Base-by-base conservation (phyloP, 2,888 invertebrate species). In the Iphiclides podalirius region DNA sequence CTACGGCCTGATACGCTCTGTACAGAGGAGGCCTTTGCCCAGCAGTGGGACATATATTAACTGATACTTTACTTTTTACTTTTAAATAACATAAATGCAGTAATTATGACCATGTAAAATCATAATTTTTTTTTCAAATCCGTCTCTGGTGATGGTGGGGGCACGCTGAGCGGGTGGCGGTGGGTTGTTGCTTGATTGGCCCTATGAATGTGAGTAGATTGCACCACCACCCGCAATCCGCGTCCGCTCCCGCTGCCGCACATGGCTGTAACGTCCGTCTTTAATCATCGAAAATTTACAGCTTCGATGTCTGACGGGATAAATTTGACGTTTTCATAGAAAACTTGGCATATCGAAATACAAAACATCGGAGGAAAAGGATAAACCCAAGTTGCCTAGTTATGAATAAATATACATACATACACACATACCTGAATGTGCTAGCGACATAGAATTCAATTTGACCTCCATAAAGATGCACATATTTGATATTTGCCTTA, bases 141-240 rank as follows among this genome's bases (percentile, higher is more conserved):
- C 82, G 67, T 28, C 62, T 64, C 83, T 74, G 79, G 47, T 33
- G 46, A 55, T 63, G 59, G 75, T 70, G 75, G 77, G 71, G 72
- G 75, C 70, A 73, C 73, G 74, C 75, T 71, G 70, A 62, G 70
- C 75, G 81, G 75, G 78, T 68, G 75, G 81, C 68, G 74, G 75
- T 70, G 79, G 77, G 76, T 73, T 73, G 81, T 75, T 80, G 79
- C 82, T 87, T 88, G 87, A 88, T 88, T 88, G 87, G 81, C 80
- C 75, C 78, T 83, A 85, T 87, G 86, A 87, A 87, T 87, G 82
- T 77, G 78, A 80, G 81, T 82, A 87, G 85, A 85, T 85, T 83
- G 84, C 82, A 82, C 69, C 72, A 68, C 66, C 61, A 54, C 58
- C 60, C 60, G 54, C 59, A 52, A 52, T 55, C 55, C 52, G 61